A percentile compares a stretch with the other conserved stretches of the same genome.
These are phyloP conservation scores for Bujurquina vittata DNA, from an alignment of 2,113 vertebrate genomes.

Conservation along the genomic window DNA sequence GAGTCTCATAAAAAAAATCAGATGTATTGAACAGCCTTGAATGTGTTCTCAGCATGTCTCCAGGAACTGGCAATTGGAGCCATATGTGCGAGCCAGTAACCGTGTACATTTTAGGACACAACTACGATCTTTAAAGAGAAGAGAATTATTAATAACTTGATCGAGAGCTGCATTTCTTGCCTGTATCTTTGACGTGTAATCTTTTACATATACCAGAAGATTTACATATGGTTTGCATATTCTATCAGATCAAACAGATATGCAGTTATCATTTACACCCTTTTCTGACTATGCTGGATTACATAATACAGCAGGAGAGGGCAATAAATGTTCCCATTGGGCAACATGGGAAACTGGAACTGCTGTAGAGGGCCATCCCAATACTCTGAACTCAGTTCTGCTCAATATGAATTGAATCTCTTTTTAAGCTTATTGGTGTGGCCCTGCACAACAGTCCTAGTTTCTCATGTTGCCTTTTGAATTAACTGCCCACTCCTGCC, in stretches of 20 bases:
- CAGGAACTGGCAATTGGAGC: slow-evolving; percentile 2
- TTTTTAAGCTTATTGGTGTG: neutral
- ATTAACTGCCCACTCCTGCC: neutral
- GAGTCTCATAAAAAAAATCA: slow-evolving; percentile 16
- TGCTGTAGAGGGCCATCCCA: neutral
- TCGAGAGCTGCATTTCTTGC: neutral
- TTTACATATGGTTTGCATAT: neutral
- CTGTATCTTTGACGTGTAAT: neutral
- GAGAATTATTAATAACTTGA: neutral
- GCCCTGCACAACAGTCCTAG: neutral
- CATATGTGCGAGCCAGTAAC: slow-evolving; percentile 16
- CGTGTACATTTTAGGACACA: slow-evolving; percentile 15
- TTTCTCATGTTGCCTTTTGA: neutral
- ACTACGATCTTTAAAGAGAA: neutral
- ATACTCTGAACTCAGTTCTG: neutral
- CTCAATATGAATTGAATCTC: neutral
- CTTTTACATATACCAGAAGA: neutral
- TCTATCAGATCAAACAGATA: neutral
- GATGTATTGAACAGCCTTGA: neutral
- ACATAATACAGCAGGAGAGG: neutral
- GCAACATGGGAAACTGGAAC: neutral
- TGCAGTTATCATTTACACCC: neutral
- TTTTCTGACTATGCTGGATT: neutral
- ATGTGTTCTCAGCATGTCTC: slow-evolving; percentile 25
- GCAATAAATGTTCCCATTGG: neutral